Percentiles rank a stretch among this genome's conserved stretches.
Conservation (phyloP, 1,140 invertebrate species). For the Drosophila triauraria region DNA sequence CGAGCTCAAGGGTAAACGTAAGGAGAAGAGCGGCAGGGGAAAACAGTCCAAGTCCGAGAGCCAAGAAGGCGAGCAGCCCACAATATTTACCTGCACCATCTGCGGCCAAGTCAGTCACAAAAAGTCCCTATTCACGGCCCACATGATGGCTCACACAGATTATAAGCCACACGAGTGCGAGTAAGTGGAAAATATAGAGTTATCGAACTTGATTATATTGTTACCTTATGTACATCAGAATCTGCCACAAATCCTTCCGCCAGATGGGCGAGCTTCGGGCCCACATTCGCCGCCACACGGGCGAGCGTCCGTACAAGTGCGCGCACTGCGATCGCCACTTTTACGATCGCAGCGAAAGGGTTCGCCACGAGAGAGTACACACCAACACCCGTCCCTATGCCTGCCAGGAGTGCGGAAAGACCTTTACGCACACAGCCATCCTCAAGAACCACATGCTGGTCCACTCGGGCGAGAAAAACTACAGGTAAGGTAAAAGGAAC, state of each 20-base stretch:
- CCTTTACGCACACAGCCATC: conserved; percentile 86
- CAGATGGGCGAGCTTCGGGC: conserved; percentile 75
- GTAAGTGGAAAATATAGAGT: conserved; percentile 41
- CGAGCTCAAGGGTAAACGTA: conserved; percentile 58
- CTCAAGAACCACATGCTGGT: conserved; percentile 73
- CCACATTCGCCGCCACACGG: conserved; percentile 77
- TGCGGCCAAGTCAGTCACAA: conserved; percentile 73
- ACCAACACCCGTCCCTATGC: conserved; percentile 87
- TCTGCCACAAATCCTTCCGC: conserved; percentile 72
- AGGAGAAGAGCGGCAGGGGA: conserved; percentile 7
- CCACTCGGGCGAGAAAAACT: conserved; percentile 77
- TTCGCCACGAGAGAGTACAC: conserved; percentile 85
- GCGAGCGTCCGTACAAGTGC: conserved; percentile 77
- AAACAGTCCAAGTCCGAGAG: neutral
- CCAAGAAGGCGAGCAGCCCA: neutral
- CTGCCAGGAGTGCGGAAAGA: conserved; percentile 87
- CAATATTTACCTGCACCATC: conserved; percentile 57
- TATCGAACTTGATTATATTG: no score
- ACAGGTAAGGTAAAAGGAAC: conserved; percentile 31
- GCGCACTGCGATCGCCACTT: conserved; percentile 74
- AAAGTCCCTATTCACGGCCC: conserved; percentile 59
- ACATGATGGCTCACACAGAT: conserved; percentile 69
- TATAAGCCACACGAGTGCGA: conserved; percentile 81
- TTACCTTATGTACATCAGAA: conserved; percentile 35
- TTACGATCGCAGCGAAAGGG: conserved; percentile 75